These are phyloP conservation scores for Anaspis maculata DNA, from an alignment of 2,888 invertebrate species.

Conservation along the genomic window DNA sequence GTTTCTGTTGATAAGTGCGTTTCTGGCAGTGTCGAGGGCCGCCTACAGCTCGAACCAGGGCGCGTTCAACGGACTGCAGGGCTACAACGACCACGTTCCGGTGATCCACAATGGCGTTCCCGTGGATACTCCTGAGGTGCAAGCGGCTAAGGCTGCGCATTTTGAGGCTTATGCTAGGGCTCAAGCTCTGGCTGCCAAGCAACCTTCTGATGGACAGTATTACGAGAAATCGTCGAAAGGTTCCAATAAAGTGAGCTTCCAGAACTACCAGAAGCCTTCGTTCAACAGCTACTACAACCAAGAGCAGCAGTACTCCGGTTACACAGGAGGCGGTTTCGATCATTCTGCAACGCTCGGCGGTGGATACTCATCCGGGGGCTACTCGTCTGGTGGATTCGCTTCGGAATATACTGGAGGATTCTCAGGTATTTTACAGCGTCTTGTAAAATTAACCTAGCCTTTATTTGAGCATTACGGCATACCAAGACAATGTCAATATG, in stretches of 20 bases:
- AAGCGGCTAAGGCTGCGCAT: slow-evolving; percentile 16
- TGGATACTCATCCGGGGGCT: too few relatives aligned
- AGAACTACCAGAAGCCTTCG: too few relatives aligned
- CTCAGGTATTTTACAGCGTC: too few relatives aligned
- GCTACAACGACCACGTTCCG: slow-evolving; percentile 9
- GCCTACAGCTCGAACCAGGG: background rate
- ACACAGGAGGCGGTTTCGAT: too few relatives aligned
- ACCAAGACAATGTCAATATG: too few relatives aligned
- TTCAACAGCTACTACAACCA: slow-evolving; percentile 2
- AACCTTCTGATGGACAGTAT: slow-evolving; percentile 7
- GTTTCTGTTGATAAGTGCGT: slow-evolving; percentile 6
- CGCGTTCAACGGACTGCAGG: slow-evolving; percentile 3
- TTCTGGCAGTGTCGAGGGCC: slow-evolving; percentile 2
- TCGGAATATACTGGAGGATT: too few relatives aligned
- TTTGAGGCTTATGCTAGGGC: slow-evolving; percentile 14
- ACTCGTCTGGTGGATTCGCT: too few relatives aligned
- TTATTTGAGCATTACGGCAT: too few relatives aligned
- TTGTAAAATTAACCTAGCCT: too few relatives aligned
- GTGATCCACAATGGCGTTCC: slow-evolving; percentile 18
- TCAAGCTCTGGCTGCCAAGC: slow-evolving; percentile 7
- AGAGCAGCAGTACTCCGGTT: slow-evolving; percentile 3
- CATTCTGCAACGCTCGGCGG: too few relatives aligned
- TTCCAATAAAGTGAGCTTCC: background rate
- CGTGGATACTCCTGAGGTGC: slow-evolving; percentile 18
- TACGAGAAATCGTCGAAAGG: slow-evolving; percentile 3